Conservation (phyloP, 2,797 vertebrate genomes). For the Clarias platycephalus region DNA sequence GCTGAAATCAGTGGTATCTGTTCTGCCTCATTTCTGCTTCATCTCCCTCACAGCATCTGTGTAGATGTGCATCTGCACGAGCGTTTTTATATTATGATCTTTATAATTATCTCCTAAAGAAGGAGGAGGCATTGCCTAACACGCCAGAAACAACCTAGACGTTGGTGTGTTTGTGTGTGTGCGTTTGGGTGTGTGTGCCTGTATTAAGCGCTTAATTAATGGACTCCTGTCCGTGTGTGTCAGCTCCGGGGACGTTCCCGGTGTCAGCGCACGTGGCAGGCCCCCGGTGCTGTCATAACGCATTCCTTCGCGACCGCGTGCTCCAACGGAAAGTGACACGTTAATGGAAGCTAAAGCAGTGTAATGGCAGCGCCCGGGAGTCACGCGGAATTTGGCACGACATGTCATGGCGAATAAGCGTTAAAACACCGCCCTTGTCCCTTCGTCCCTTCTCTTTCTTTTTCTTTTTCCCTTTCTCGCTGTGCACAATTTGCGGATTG, state of each 20-base stretch:
- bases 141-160: background rate
- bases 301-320: constrained; percentile 64
- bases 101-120: background rate
- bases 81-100: constrained; percentile 36
- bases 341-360: constrained; percentile 74
- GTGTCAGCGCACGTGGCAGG: constrained; percentile 71
- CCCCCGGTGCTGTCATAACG: constrained; percentile 72
- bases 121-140: background rate
- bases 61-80: constrained; percentile 4
- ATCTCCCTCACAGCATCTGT: constrained; percentile 37
- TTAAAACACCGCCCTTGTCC: constrained; percentile 39
- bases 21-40: constrained; percentile 49
- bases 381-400: constrained; percentile 59
- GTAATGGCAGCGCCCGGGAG: constrained; percentile 65
- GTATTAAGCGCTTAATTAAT: constrained; percentile 66
- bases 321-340: constrained; percentile 73
- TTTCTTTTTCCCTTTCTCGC: background rate
- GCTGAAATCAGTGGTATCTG: constrained; percentile 31
- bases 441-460: background rate
- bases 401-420: constrained; percentile 57
- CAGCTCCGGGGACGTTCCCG: constrained; percentile 68
- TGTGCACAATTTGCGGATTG: constrained; percentile 33
- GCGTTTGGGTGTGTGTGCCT: constrained; percentile 41
- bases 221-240: constrained; percentile 56
- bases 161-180: constrained; percentile 36